Base-by-base conservation (phyloP, 2,888 invertebrate species). In the Atethmia centrago region DNA sequence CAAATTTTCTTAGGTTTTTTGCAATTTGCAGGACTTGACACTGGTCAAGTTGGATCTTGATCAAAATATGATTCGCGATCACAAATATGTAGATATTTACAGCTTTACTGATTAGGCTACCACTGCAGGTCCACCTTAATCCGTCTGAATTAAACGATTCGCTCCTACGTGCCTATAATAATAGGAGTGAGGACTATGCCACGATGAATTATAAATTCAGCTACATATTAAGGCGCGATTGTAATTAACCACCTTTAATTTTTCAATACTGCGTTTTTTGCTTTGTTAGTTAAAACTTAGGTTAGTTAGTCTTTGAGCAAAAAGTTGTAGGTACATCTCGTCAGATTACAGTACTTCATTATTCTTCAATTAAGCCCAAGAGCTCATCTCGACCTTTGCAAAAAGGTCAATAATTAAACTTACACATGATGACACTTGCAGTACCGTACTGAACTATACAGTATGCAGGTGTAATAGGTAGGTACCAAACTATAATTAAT, bases 281-380 rank as follows among this genome's bases (percentile, higher is more conserved):
- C 42, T 53, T 47, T 68, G 64, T 71, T 55, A 67, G 47, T 67
- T 73, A 71, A 76, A 76, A 66, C 58, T 61, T 31, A 64, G 19
- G 31, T 77, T 51, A 78, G 45, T 73, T 74, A 79, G 71, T 42
- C 59, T 79, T 65, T 56, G 36, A 66, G 82, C 80, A 82, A 84
- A 84, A 80, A 80, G 42, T 66, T 59, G 47, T 36, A 61, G 14
- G 61, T 45, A 65, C 55, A 59, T 47, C 59, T 77, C 56, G 25
- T 58, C 65, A 80, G 36, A 71, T 71, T 71, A 71, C 64, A 61
- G 63, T 71, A 78, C 65, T 82, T 72, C 62, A 82, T 83, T 85
- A 83, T 85, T 79, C 67, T 81, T 85, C 79, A 81, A 85, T 83
- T 83, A 85, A 79, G 76, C 71, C 56, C 71, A 84, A 76, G 75